Conservation (phyloP, 1,140 invertebrate genomes). For the Neodiprion fabricii region DNA sequence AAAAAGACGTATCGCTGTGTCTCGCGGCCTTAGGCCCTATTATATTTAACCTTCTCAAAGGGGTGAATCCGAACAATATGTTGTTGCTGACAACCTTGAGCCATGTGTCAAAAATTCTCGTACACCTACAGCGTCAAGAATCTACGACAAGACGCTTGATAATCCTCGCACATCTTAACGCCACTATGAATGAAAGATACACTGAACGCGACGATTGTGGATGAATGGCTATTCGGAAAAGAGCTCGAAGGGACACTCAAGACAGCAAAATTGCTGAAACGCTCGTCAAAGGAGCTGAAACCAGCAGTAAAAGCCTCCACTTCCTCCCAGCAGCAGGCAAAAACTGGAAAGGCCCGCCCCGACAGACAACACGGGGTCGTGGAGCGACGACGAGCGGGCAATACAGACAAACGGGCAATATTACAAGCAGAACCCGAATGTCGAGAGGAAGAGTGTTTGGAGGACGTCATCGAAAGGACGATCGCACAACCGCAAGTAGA, state of each 20-base stretch:
- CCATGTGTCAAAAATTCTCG: neutral
- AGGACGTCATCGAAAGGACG: neutral
- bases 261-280: slow-evolving; percentile 15
- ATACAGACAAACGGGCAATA: neutral
- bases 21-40: neutral
- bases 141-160: slow-evolving; percentile 16
- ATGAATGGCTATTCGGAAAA: slow-evolving; percentile 18
- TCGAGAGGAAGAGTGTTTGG: neutral
- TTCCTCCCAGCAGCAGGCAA: neutral
- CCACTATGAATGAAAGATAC: slow-evolving; percentile 14
- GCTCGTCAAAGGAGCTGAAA: slow-evolving; percentile 19
- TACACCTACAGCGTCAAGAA: neutral
- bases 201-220: slow-evolving; percentile 17
- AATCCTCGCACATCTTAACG: slow-evolving; percentile 15
- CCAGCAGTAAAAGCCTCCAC: neutral
- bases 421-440: neutral
- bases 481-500: neutral
- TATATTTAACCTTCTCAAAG: slow-evolving; percentile 11
- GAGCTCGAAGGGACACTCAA: slow-evolving; percentile 17
- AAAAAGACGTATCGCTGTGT: slow-evolving; percentile 20
- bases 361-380: neutral
- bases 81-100: neutral
- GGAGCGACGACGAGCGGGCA: neutral
- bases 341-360: neutral
- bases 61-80: neutral